Conservation (phyloP, 2,113 vertebrate species). For the Falcunculus frontatus region DNA sequence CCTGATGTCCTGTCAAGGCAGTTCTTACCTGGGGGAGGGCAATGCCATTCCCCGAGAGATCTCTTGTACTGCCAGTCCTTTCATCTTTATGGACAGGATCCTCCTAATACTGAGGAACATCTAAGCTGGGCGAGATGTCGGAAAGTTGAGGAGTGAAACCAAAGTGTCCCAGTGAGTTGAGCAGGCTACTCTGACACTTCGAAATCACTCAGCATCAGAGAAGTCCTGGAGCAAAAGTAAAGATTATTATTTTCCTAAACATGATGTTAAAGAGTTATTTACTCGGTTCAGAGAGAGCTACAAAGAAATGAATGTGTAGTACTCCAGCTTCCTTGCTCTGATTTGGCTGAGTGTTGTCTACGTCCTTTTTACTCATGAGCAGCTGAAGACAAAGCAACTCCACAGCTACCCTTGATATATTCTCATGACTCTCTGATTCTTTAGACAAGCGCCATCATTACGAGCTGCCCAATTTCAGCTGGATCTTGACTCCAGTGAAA, state of each 20-base stretch:
- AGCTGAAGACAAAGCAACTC: not conserved
- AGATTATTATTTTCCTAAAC: not conserved
- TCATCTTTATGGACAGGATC: not conserved
- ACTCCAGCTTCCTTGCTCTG: not conserved
- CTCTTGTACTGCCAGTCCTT: not conserved
- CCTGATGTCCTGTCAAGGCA: not conserved
- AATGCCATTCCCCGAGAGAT: not conserved
- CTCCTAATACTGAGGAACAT: rapidly evolving
- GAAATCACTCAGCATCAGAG: not conserved
- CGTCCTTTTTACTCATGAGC: not conserved
- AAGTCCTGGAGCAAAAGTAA: not conserved
- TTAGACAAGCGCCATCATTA: not conserved
- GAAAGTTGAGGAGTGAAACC: not conserved
- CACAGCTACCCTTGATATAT: not conserved
- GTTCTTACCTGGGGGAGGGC: not conserved
- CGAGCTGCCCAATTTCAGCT: not conserved
- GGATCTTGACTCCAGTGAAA: not conserved
- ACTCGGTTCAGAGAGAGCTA: not conserved
- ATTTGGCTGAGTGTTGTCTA: not conserved
- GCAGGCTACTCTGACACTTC: not conserved
- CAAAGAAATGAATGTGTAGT: not conserved
- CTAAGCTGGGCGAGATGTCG: rapidly evolving
- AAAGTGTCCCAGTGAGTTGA: not conserved
- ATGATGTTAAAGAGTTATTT: not conserved
- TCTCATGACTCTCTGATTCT: not conserved